A percentile compares a stretch with the other conserved stretches of the same genome.
phyloP scores from a whole-genome alignment of 2,113 vertebrate genomes.

The Pelobates fuscus region DNA sequence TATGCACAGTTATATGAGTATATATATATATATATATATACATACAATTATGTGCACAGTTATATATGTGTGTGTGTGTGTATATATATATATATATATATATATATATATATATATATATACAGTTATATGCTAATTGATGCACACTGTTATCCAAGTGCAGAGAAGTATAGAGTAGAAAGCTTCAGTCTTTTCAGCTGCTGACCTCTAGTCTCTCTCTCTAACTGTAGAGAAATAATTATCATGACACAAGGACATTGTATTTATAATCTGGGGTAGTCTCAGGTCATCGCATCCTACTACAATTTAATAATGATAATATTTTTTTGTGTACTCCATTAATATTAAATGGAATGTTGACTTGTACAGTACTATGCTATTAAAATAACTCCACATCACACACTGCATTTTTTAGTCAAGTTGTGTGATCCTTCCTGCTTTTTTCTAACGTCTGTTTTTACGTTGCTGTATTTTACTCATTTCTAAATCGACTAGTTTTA shows the following conservation, averaged over 20 bases:
- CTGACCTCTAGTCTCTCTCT: background rate
- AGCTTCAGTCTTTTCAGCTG: background rate
- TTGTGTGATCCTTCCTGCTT: background rate
- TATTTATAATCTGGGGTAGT: background rate
- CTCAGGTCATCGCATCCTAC: background rate
- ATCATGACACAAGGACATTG: background rate
- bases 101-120: slow-evolving; percentile 13
- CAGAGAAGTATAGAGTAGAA: too few species aligned
- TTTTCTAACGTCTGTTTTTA: too few species aligned
- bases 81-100: background rate
- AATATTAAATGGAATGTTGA: background rate
- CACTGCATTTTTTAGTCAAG: background rate
- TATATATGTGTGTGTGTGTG: background rate
- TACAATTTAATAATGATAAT: background rate
- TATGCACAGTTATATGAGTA: background rate
- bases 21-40: background rate
- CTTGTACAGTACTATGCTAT: background rate
- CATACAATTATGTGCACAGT: background rate
- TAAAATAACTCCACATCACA: background rate
- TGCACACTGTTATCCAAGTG: too few species aligned
- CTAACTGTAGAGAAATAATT: background rate
- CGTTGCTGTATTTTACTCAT: too few species aligned
- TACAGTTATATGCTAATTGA: background rate
- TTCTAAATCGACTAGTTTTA: too few species aligned
- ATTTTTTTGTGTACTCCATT: background rate